These are phyloP conservation scores for Adelognathus sp. DNA, from an alignment of 2,888 invertebrate genomes.

Conservation along the genomic window DNA sequence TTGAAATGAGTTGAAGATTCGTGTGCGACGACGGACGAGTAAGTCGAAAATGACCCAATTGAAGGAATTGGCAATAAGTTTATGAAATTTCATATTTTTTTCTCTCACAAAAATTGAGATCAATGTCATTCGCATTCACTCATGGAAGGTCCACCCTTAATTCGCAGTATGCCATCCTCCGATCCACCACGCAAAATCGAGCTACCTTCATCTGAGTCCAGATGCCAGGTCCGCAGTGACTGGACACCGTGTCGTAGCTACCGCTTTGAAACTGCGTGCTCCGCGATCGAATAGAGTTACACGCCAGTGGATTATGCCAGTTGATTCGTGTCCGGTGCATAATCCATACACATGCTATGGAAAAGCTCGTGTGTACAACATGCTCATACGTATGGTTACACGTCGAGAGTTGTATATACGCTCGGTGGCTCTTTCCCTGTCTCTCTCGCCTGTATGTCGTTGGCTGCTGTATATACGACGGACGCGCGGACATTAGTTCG, in stretches of 20 bases:
- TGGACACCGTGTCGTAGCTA: not conserved
- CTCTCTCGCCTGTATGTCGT: conserved; percentile 45
- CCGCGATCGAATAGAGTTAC: conserved; percentile 36
- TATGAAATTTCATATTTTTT: no score
- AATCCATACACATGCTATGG: conserved; percentile 22
- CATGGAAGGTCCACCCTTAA: no score
- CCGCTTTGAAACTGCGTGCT: conserved; percentile 26
- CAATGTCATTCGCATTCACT: no score
- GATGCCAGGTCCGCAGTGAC: not conserved
- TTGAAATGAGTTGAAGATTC: no score
- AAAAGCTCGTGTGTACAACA: conserved; percentile 27
- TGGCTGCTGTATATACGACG: conserved; percentile 57
- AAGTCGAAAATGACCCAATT: no score
- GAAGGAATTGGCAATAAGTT: no score
- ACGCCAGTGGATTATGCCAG: conserved; percentile 38
- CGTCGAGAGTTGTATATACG: conserved; percentile 46
- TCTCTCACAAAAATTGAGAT: no score
- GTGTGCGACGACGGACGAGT: no score
- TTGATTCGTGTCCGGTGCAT: conserved; percentile 35
- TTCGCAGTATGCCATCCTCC: not conserved
- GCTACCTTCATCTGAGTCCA: not conserved
- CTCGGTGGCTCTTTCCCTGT: no score
- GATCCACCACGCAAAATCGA: not conserved
- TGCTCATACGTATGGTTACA: conserved; percentile 29
- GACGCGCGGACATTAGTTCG: conserved; percentile 78